Evolutionary conservation across 2,888 invertebrate species (phyloP).

Genomic region (Ceraclea dissimilis): DNA sequence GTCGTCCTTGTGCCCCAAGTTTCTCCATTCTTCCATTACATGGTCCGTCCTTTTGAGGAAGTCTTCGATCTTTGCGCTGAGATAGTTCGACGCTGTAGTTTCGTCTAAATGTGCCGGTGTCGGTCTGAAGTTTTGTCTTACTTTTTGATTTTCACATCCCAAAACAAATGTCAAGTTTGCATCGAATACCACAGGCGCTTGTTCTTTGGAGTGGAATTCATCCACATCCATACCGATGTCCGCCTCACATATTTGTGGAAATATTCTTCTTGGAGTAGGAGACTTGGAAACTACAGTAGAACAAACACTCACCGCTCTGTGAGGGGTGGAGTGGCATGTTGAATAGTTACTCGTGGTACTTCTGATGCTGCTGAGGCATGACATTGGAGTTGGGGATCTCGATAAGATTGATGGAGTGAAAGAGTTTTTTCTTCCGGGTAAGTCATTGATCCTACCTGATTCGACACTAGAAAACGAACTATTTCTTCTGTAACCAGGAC

Average conservation of each 20-base stretch:
- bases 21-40: slow-evolving; percentile 80
- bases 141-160: slow-evolving; percentile 63
- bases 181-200: slow-evolving; percentile 73
- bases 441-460: slow-evolving; percentile 45
- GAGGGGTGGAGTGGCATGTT: slow-evolving; percentile 42
- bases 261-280: slow-evolving; percentile 58
- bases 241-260: slow-evolving; percentile 53
- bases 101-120: slow-evolving; percentile 71
- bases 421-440: slow-evolving; percentile 37
- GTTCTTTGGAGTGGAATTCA: slow-evolving; percentile 58
- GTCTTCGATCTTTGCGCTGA: slow-evolving; percentile 69
- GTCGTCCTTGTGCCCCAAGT: slow-evolving; percentile 57
- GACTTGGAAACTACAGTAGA: slow-evolving; percentile 40
- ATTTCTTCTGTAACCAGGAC: slow-evolving; percentile 39
- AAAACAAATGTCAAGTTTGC: slow-evolving; percentile 74
- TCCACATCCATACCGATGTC: slow-evolving; percentile 46
- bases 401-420: slow-evolving; percentile 35
- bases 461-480: slow-evolving; percentile 40
- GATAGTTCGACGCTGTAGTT: slow-evolving; percentile 67
- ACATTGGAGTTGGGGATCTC: slow-evolving; percentile 53
- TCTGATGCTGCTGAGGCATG: slow-evolving; percentile 37
- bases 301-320: slow-evolving; percentile 41
- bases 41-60: slow-evolving; percentile 80
- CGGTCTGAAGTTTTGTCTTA: slow-evolving; percentile 60
- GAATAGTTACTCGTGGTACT: slow-evolving; percentile 44